Conservation (phyloP, 2,888 invertebrate species). For the Imbricaverruca yamaguchii region DNA sequence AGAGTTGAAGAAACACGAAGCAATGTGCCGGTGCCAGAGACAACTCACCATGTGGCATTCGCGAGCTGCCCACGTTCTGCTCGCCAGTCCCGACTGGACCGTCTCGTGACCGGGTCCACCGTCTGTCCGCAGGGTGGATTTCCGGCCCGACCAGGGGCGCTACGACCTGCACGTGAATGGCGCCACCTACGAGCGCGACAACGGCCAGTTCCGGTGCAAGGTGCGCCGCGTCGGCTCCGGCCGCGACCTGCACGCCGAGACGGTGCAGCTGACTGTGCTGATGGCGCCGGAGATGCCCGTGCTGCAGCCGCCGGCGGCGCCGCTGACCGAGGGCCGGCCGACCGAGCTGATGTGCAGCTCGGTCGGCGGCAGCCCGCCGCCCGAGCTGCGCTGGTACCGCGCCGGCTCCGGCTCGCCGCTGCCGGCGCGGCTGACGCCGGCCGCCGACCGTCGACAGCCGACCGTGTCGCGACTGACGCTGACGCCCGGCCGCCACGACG, state of each 20-base stretch:
- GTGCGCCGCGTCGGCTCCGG: constrained; percentile 70
- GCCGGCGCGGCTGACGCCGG: constrained; percentile 41
- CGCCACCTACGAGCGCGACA: constrained; percentile 82
- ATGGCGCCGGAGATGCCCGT: constrained; percentile 73
- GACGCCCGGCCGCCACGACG: constrained; percentile 72
- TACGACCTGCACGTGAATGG: constrained; percentile 85
- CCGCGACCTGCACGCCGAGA: constrained; percentile 71
- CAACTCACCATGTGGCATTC: no score
- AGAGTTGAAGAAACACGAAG: no score
- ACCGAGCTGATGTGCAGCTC: constrained; percentile 52
- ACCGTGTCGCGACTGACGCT: constrained; percentile 67
- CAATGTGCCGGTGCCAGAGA: no score
- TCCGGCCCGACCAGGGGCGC: constrained; percentile 67
- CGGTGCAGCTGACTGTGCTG: constrained; percentile 73
- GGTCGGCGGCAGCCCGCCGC: constrained; percentile 82
- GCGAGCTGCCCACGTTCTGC: no score
- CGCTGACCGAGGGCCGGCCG: constrained; percentile 61
- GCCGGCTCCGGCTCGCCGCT: constrained; percentile 27
- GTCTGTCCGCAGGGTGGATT: constrained; percentile 58
- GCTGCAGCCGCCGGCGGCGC: constrained; percentile 65
- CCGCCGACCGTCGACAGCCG: constrained; percentile 63
- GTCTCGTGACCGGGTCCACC: background rate
- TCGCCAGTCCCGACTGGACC: no score
- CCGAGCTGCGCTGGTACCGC: constrained; percentile 50
- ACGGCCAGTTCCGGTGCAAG: constrained; percentile 78